These are phyloP conservation scores for Zygothrica quintamaculata DNA, from an alignment of 2,888 invertebrate genomes.

Conservation along the genomic window DNA sequence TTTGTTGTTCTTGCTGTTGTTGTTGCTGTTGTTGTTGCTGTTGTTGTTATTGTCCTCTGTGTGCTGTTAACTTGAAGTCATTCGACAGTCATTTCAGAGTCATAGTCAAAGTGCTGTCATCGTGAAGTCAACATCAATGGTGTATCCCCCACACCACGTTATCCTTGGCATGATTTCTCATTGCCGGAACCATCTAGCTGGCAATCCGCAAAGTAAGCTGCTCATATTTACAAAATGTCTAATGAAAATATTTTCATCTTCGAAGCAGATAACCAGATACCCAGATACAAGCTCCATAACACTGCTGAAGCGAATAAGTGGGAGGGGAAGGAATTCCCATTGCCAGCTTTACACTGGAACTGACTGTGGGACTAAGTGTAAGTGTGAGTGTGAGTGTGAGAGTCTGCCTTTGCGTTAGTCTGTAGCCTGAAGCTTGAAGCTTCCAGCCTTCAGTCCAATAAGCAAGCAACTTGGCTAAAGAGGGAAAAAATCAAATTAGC, in stretches of 20 bases:
- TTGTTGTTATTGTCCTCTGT: conserved; percentile 9
- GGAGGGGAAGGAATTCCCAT: neutral
- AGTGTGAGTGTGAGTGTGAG: no score
- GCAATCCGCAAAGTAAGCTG: conserved; percentile 59
- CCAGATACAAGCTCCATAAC: no score
- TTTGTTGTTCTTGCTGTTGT: neutral
- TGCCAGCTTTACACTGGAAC: neutral
- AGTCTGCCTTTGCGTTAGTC: no score
- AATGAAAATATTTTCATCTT: conserved; percentile 73
- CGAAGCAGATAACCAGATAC: conserved; percentile 25
- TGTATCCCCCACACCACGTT: neutral
- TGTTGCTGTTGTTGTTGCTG: conserved; percentile 3
- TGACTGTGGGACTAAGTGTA: no score
- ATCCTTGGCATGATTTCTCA: conserved; percentile 55
- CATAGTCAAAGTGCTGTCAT: conserved; percentile 52
- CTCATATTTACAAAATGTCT: conserved; percentile 77
- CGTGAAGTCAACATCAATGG: conserved; percentile 46
- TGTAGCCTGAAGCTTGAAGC: conserved; percentile 6
- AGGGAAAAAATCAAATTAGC: conserved; percentile 73
- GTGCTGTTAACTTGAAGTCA: conserved; percentile 34
- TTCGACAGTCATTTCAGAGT: conserved; percentile 38
- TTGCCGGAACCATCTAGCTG: conserved; percentile 37
- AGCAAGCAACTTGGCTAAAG: conserved; percentile 33
- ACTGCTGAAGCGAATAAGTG: no score
- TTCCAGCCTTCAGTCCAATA: conserved; percentile 4